Base-by-base conservation (phyloP, 1,140 invertebrate species). In the Stegodyphus dumicola region DNA sequence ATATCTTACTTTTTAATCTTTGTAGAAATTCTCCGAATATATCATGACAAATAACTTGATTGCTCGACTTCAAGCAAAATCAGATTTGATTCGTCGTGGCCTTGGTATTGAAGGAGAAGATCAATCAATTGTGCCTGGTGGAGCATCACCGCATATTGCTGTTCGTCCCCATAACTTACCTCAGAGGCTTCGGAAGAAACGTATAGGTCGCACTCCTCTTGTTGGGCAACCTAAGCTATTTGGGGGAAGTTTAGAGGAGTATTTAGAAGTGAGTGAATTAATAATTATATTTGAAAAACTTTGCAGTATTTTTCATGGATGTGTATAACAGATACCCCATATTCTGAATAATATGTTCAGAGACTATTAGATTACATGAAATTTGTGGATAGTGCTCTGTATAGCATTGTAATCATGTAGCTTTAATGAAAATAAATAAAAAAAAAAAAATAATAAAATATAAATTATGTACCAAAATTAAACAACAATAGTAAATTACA, bases 161-260 rank as follows among this genome's bases (percentile, higher is more conserved):
- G 17, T 48, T 48, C 79, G 65, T 10, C 79, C 70, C 13, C 83
- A 89, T 86, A 76, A 88, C 87, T 64, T 87, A 83, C 88, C 84
- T 52, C 93, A 94, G 84, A 93, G 93, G 79, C 92, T 93, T 0
- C 91, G 94, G 7, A 91, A 94, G 56, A 95, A 95, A 89, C 91
- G 95, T 79, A 95, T 96, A 83, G 95, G 94, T 3, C 92, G 93
- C 71, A 91, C 94, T 67, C 90, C 91, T 75, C 94, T 95, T 88
- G 93, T 93, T 89, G 94, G 95, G 0, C 95, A 95, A 88, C 96
- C 96, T 2, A 95, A 96, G 89, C 91, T 98, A 69, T 98, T 98
- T 91, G 97, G 96, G n/a, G 96, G 97, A 49, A 96, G 95, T 80
- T 90, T 98, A 17, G 96, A 98, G 89, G 96, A 98, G 89, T 97